Conservation (phyloP, 2,888 invertebrate genomes). For the Sminthurinus aureus region DNA sequence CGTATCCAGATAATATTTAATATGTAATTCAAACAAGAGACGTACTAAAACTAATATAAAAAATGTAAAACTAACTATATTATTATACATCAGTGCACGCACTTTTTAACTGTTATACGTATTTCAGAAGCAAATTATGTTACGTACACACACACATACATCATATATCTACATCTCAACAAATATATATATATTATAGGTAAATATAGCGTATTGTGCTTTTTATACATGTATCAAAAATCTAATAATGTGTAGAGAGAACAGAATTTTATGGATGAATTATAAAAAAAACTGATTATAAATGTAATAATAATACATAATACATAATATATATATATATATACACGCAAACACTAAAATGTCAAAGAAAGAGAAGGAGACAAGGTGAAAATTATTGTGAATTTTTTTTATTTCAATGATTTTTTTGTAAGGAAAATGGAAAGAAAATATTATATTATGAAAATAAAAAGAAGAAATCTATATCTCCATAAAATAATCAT, state of each 20-base stretch:
- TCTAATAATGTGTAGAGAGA: neutral
- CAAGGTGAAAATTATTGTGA: neutral
- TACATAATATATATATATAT: neutral
- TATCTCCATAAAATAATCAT: too few relatives aligned
- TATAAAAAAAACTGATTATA: neutral
- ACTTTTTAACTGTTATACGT: too few relatives aligned
- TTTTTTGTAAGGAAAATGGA: neutral
- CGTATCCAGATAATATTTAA: too few relatives aligned
- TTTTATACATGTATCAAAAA: neutral
- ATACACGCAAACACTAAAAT: neutral
- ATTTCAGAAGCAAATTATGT: too few relatives aligned
- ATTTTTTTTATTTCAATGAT: neutral
- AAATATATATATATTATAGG: neutral
- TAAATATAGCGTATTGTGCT: neutral
- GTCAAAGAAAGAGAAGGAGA: neutral
- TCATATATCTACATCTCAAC: neutral
- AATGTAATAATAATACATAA: neutral
- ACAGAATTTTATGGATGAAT: neutral
- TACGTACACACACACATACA: neutral
- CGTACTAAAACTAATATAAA: too few relatives aligned
- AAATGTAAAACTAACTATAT: too few relatives aligned
- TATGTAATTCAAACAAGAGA: too few relatives aligned
- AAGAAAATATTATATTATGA: neutral
- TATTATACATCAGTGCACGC: too few relatives aligned
- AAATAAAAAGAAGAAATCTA: too few relatives aligned